Conservation (phyloP, 2,797 vertebrate species). For the Phoxinus dragarum region DNA sequence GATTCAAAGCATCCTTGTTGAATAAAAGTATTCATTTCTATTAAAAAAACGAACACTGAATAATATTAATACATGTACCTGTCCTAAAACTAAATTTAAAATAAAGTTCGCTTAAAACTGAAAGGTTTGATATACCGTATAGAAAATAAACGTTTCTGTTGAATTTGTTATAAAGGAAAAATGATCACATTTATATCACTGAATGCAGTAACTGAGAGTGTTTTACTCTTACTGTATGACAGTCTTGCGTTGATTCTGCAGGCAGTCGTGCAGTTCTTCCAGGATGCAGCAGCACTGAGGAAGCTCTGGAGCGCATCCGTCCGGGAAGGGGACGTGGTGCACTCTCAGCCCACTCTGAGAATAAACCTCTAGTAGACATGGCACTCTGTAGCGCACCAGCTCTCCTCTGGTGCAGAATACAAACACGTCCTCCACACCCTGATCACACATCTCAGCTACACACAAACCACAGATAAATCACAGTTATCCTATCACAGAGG, state of each 20-base stretch:
- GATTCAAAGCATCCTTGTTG: too few species aligned
- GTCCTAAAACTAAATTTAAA: neutral
- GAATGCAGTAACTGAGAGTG: neutral
- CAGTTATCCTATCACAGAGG: neutral
- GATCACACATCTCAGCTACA: conserved; percentile 85
- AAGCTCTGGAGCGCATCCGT: conserved; percentile 83
- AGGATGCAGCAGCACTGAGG: conserved; percentile 84
- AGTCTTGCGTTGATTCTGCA: conserved; percentile 81
- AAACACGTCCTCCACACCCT: conserved; percentile 87
- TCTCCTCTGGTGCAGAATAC: conserved; percentile 91
- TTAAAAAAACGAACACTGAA: neutral
- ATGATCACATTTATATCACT: neutral
- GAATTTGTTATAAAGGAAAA: neutral
- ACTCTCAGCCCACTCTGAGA: conserved; percentile 77
- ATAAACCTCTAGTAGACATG: conserved; percentile 85
- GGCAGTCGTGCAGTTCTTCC: conserved; percentile 80
- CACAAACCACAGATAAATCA: conserved; percentile 26
- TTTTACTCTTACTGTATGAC: conserved; percentile 86
- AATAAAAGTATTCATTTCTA: neutral
- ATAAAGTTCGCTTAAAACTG: too few species aligned
- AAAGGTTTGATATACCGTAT: too few species aligned
- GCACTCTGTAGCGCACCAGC: conserved; percentile 86
- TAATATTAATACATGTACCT: neutral
- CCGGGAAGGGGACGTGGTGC: conserved; percentile 86
- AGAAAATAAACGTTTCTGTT: neutral